phyloP scores from a whole-genome alignment of 2,113 vertebrate genomes.

The Nothoprocta perdicaria region DNA sequence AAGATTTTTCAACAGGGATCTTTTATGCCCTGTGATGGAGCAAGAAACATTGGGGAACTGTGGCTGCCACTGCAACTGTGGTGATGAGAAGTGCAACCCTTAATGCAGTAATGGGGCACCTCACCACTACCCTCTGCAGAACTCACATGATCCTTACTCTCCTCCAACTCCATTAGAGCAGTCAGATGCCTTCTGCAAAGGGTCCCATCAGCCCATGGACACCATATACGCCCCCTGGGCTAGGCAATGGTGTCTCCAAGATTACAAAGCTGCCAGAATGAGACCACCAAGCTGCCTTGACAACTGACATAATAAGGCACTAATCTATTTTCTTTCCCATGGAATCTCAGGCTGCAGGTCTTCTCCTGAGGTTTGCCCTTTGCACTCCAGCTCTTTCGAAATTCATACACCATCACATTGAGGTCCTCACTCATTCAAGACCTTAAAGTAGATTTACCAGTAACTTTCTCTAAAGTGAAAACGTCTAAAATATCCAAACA shows the following conservation, averaged over 20 bases:
- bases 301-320: neutral
- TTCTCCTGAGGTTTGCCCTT: neutral
- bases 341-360: fast-evolving
- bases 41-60: fast-evolving
- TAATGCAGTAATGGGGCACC: neutral
- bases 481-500: neutral
- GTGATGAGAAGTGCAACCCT: neutral
- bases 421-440: neutral
- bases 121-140: neutral
- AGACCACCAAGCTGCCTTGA: fast-evolving
- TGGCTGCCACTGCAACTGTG: fast-evolving
- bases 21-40: fast-evolving
- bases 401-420: neutral
- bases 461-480: neutral
- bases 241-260: neutral
- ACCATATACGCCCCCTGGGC: fast-evolving
- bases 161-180: neutral
- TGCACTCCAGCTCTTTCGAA: neutral
- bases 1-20: neutral
- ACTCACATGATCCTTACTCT: neutral
- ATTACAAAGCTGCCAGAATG: neutral
- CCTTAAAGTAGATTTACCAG: neutral
- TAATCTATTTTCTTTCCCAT: neutral
- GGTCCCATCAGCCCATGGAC: fast-evolving
- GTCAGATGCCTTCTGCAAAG: neutral